A percentile compares a stretch with the other conserved stretches of the same genome.
phyloP scores from a whole-genome alignment of 2,888 invertebrate genomes.

The Andrena camellia region DNA sequence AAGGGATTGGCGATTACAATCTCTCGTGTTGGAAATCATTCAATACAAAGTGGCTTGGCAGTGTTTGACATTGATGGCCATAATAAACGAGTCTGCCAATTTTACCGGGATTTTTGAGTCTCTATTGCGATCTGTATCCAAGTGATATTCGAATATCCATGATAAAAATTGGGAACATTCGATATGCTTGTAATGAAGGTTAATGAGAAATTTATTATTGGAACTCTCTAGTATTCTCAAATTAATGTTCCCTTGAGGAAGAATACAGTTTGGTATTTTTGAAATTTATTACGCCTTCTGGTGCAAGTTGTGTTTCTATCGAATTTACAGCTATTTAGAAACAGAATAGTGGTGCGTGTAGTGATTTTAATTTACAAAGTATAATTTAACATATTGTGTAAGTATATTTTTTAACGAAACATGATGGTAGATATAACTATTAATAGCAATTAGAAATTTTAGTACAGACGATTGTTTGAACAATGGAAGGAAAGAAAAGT shows the following conservation, averaged over 20 bases:
- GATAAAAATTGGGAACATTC: not conserved
- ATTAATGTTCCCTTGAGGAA: not conserved
- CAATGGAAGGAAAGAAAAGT: not conserved
- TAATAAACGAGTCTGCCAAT: slow-evolving; percentile 41
- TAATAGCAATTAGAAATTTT: too few relatives aligned
- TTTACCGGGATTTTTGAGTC: slow-evolving; percentile 27
- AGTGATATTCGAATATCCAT: slow-evolving; percentile 35
- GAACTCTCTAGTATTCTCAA: not conserved
- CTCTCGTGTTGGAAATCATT: slow-evolving; percentile 27
- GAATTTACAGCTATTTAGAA: not conserved
- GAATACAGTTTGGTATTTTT: not conserved
- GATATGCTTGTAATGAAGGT: not conserved
- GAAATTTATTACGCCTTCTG: not conserved
- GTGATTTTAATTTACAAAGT: not conserved
- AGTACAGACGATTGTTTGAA: too few relatives aligned
- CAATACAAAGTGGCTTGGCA: slow-evolving; percentile 61
- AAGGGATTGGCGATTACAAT: slow-evolving; percentile 41
- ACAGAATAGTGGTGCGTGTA: not conserved
- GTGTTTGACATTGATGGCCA: slow-evolving; percentile 64
- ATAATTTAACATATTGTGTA: too few relatives aligned
- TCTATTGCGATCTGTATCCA: not conserved
- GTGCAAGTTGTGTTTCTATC: not conserved
- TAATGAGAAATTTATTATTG: not conserved
- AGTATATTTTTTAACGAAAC: too few relatives aligned
- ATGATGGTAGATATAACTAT: too few relatives aligned